phyloP scores from a whole-genome alignment of 2,797 vertebrate species.

The Dipus sagitta region DNA sequence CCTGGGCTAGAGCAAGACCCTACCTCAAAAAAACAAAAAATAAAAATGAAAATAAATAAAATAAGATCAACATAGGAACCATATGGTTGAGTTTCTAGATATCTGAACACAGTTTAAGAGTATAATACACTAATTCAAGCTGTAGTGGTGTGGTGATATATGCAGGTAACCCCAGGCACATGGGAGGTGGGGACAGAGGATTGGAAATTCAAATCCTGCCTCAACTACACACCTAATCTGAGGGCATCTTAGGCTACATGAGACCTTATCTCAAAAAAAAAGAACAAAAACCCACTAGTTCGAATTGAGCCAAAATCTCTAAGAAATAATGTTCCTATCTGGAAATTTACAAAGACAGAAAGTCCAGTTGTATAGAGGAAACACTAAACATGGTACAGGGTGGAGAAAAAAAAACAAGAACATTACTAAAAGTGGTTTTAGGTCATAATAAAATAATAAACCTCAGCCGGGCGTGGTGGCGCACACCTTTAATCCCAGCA shows the following conservation, averaged over 20 bases:
- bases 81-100: constrained; percentile 1
- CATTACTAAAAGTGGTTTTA: background rate
- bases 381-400: background rate
- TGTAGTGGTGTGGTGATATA: too few relatives aligned
- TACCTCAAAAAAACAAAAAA: background rate
- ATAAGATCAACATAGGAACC: background rate
- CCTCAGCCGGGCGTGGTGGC: too few relatives aligned
- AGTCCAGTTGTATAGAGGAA: background rate
- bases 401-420: background rate
- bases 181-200: too few relatives aligned
- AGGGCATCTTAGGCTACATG: background rate
- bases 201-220: too few relatives aligned
- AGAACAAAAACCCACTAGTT: background rate
- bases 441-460: background rate
- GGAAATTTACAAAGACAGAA: background rate
- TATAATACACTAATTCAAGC: constrained; percentile 4
- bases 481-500: too few relatives aligned
- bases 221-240: too few relatives aligned
- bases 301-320: constrained; percentile 14
- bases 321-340: constrained; percentile 19
- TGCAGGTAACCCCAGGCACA: too few relatives aligned
- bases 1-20: too few relatives aligned
- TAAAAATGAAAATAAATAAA: background rate
- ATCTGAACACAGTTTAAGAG: background rate
- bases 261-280: too few relatives aligned